phyloP scores from a whole-genome alignment of 2,113 vertebrate species.

The Rhinogobius similis region DNA sequence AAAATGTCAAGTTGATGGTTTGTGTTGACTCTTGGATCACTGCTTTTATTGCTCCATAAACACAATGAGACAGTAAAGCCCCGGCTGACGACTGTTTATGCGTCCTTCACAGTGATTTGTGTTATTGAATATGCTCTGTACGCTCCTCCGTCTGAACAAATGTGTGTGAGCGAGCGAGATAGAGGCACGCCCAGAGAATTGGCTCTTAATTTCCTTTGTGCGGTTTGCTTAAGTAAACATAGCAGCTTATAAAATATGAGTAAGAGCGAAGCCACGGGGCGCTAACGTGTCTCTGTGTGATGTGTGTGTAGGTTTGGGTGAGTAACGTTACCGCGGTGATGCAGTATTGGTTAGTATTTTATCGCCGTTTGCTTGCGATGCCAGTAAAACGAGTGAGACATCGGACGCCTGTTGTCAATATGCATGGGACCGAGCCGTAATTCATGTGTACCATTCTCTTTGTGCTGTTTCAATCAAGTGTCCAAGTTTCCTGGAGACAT shows the following conservation, averaged over 20 bases:
- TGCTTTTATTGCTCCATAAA: slow-evolving; percentile 42
- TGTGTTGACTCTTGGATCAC: slow-evolving; percentile 26
- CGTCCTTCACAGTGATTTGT: not conserved
- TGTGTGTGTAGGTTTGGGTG: slow-evolving; percentile 22
- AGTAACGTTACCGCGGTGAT: slow-evolving; percentile 51
- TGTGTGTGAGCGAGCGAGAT: slow-evolving; percentile 9
- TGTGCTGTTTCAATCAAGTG: not conserved
- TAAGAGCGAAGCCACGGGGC: slow-evolving; percentile 39
- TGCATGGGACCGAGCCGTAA: slow-evolving; percentile 8
- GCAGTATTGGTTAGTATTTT: slow-evolving; percentile 41
- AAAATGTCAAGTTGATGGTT: not conserved
- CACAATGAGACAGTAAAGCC: slow-evolving; percentile 10
- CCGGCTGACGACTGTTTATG: not conserved
- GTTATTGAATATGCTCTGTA: slow-evolving; percentile 4
- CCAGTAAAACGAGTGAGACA: slow-evolving; percentile 47
- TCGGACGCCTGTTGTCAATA: slow-evolving; percentile 66
- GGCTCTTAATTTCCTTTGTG: slow-evolving; percentile 74
- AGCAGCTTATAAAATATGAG: slow-evolving; percentile 51
- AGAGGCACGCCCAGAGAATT: slow-evolving; percentile 39
- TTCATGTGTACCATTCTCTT: not conserved
- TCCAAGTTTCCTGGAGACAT: slow-evolving; percentile 2
- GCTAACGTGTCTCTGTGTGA: slow-evolving; percentile 41
- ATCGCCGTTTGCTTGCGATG: slow-evolving; percentile 42
- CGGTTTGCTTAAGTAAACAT: slow-evolving; percentile 73
- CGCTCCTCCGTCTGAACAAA: not conserved